These are phyloP conservation scores for Teleopsis dalmanni DNA, from an alignment of 1,140 invertebrate species.

Conservation along the genomic window DNA sequence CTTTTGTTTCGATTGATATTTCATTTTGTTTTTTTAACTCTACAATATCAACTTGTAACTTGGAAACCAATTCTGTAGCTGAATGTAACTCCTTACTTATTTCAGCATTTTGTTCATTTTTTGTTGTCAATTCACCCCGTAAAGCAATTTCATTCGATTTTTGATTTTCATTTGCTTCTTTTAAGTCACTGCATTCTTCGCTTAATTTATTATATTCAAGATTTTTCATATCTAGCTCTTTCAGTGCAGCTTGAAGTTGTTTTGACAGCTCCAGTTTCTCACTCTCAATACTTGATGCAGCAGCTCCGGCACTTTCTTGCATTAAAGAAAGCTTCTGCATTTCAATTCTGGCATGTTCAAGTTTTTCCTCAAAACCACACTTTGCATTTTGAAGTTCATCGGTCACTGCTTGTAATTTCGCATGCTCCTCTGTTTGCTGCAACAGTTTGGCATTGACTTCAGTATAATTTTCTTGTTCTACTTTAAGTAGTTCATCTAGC, in stretches of 20 bases:
- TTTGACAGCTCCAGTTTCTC: background rate
- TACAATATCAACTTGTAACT: slow-evolving; percentile 3
- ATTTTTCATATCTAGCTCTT: no score
- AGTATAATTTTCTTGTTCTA: slow-evolving; percentile 15
- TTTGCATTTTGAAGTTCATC: slow-evolving; percentile 29
- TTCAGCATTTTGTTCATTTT: no score
- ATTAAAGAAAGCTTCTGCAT: slow-evolving; percentile 36
- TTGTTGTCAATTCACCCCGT: no score
- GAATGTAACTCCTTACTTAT: background rate
- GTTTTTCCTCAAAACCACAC: slow-evolving; percentile 32
- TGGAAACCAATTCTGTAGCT: background rate
- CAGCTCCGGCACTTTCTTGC: slow-evolving; percentile 65
- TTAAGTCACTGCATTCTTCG: background rate
- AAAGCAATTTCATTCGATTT: no score
- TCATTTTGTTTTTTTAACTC: background rate
- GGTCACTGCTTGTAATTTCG: slow-evolving; percentile 10
- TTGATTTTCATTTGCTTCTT: slow-evolving; percentile 7
- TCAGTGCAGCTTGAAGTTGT: background rate
- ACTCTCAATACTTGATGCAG: slow-evolving; percentile 45
- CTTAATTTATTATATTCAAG: no score
- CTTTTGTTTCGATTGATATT: background rate
- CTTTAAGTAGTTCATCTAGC: slow-evolving; percentile 33
- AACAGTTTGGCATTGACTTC: slow-evolving; percentile 12
- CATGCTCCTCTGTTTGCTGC: slow-evolving; percentile 4
- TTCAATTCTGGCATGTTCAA: slow-evolving; percentile 34